These are phyloP conservation scores for Gymnothorax reevesii DNA, from an alignment of 2,797 vertebrate species.

Conservation along the genomic window DNA sequence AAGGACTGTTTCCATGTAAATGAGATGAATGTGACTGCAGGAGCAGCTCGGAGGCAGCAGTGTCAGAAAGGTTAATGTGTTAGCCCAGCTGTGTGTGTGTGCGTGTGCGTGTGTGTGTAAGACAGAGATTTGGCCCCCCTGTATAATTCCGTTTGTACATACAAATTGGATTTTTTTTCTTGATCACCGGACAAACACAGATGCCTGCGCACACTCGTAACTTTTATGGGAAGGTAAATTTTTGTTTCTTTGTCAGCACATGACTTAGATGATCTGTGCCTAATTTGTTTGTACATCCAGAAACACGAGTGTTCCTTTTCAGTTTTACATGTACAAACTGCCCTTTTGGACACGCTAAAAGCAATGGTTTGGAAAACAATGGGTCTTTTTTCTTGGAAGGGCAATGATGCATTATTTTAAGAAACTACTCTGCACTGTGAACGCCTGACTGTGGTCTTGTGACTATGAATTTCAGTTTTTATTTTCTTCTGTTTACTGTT, in stretches of 20 bases:
- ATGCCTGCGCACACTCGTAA: slow-evolving; percentile 29
- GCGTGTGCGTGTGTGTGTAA: background rate
- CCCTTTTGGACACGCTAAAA: background rate
- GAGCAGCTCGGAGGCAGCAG: background rate
- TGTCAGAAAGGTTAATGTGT: slow-evolving; percentile 54
- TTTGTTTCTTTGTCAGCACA: slow-evolving; percentile 32
- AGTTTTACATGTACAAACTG: background rate
- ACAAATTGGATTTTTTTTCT: slow-evolving; percentile 53
- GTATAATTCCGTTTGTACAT: slow-evolving; percentile 62
- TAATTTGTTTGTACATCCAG: slow-evolving; percentile 28
- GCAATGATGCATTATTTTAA: background rate
- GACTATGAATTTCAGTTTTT: background rate
- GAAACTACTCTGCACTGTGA: background rate
- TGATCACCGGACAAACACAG: slow-evolving; percentile 53
- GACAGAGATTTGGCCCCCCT: slow-evolving; percentile 13
- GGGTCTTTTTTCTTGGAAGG: slow-evolving; percentile 14
- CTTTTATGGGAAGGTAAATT: slow-evolving; percentile 30
- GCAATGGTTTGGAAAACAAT: background rate
- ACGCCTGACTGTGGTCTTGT: slow-evolving; percentile 15
- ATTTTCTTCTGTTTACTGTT: slow-evolving; percentile 30
- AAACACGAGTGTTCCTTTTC: background rate
- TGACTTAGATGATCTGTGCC: background rate
- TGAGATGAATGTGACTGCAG: background rate
- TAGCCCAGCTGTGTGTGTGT: slow-evolving; percentile 61
- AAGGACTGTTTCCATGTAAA: slow-evolving; percentile 28